Conservation (phyloP, 2,888 invertebrate genomes). For the Pseudolycoriella hygida region DNA sequence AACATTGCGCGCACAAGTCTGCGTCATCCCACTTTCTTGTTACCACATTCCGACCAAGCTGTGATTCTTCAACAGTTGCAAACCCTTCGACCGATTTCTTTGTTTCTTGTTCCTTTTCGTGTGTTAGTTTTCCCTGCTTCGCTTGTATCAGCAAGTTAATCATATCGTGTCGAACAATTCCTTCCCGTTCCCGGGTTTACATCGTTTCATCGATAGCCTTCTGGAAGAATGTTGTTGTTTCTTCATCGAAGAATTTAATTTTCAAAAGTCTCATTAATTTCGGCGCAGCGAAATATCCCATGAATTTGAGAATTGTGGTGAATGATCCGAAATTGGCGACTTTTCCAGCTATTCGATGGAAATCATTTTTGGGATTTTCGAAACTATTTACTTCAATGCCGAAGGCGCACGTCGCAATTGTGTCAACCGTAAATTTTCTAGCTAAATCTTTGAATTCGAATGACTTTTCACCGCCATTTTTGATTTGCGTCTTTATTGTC, state of each 20-base stretch:
- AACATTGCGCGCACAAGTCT: constrained; percentile 32
- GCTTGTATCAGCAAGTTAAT: constrained; percentile 32
- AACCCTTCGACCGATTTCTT: constrained; percentile 7
- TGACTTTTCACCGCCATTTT: background rate
- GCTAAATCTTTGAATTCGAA: constrained; percentile 27
- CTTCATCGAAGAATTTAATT: constrained; percentile 10
- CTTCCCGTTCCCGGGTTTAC: background rate
- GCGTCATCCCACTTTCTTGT: constrained; percentile 19
- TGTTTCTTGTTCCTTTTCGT: background rate
- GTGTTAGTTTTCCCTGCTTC: constrained; percentile 21
- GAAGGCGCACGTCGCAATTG: constrained; percentile 30
- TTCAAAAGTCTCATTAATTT: constrained; percentile 9
- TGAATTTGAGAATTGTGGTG: constrained; percentile 22
- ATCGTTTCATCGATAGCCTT: constrained; percentile 1
- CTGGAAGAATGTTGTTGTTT: background rate
- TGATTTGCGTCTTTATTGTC: background rate
- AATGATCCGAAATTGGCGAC: background rate
- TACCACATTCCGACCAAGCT: constrained; percentile 12
- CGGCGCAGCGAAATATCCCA: constrained; percentile 6
- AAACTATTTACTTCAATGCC: constrained; percentile 34
- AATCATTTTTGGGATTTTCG: constrained; percentile 32
- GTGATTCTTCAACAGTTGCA: constrained; percentile 30
- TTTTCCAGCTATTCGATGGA: constrained; percentile 30
- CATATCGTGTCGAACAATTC: constrained; percentile 16
- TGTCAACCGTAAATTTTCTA: constrained; percentile 24